A percentile compares a stretch with the other conserved stretches of the same genome.
Evolutionary conservation across 2,797 vertebrate species (phyloP).

Genomic region (Coendou prehensilis): DNA sequence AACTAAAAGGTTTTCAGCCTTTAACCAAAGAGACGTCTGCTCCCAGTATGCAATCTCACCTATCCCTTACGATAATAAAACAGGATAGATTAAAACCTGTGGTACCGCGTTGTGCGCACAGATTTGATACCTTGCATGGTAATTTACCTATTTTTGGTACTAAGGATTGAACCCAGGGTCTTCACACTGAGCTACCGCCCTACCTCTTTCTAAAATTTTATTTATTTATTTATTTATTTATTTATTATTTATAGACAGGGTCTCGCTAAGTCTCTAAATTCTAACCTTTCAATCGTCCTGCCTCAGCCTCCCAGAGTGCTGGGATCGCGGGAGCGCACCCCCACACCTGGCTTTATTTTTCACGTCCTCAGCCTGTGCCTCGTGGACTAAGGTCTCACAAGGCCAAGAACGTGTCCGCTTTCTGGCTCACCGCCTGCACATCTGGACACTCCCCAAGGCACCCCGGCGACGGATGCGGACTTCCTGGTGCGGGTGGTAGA

Average conservation of each 20-base stretch:
- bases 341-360: neutral
- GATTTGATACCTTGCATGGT: constrained; percentile 52
- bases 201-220: neutral
- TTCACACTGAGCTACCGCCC: neutral
- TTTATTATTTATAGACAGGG: neutral
- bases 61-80: neutral
- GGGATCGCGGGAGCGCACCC: neutral
- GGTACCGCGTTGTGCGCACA: neutral
- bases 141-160: neutral
- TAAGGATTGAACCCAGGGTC: neutral
- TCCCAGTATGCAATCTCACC: neutral
- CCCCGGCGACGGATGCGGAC: neutral
- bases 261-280: neutral
- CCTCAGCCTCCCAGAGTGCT: neutral
- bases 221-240: neutral
- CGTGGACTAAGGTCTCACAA: neutral
- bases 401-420: neutral
- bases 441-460: neutral
- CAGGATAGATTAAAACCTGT: neutral
- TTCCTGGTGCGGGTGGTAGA: neutral
- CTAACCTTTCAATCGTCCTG: neutral
- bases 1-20: neutral
- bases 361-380: neutral
- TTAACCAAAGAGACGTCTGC: neutral
- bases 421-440: neutral